These are phyloP conservation scores for Caloenas nicobarica DNA, from an alignment of 2,113 vertebrate species.

Conservation along the genomic window DNA sequence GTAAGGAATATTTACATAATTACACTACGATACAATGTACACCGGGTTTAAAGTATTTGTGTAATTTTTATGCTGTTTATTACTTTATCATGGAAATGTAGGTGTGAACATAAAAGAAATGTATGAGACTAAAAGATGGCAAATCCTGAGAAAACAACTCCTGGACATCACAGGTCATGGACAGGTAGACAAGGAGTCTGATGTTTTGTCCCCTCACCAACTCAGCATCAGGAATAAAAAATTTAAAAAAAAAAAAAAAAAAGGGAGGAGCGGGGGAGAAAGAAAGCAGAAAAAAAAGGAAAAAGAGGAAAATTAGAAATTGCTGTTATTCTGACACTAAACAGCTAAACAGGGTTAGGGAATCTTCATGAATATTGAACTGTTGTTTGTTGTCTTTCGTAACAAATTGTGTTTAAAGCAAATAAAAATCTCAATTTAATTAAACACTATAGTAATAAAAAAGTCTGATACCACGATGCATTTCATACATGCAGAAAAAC, in stretches of 20 bases:
- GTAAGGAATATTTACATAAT: too few relatives aligned
- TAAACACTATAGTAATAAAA: background rate
- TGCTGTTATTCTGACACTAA: background rate
- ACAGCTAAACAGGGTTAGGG: background rate
- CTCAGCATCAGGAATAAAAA: background rate
- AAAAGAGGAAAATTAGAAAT: background rate
- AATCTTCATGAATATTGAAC: background rate
- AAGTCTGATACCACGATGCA: background rate
- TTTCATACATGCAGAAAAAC: background rate
- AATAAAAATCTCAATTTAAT: background rate
- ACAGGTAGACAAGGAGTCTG: background rate
- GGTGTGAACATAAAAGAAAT: rapidly evolving
- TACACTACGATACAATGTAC: rapidly evolving
- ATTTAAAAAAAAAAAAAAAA: too few relatives aligned
- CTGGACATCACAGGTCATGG: rapidly evolving
- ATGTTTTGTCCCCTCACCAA: rapidly evolving
- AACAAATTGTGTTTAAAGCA: background rate
- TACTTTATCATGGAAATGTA: rapidly evolving
- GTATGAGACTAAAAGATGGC: rapidly evolving
- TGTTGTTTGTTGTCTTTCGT: background rate
- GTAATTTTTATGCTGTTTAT: rapidly evolving
- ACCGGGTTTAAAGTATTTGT: too few relatives aligned
- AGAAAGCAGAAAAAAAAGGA: too few relatives aligned
- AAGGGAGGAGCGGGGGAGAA: rapidly evolving
- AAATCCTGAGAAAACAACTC: background rate